Conservation (phyloP, 1,140 invertebrate genomes). For the Aradophagus sp. region DNA sequence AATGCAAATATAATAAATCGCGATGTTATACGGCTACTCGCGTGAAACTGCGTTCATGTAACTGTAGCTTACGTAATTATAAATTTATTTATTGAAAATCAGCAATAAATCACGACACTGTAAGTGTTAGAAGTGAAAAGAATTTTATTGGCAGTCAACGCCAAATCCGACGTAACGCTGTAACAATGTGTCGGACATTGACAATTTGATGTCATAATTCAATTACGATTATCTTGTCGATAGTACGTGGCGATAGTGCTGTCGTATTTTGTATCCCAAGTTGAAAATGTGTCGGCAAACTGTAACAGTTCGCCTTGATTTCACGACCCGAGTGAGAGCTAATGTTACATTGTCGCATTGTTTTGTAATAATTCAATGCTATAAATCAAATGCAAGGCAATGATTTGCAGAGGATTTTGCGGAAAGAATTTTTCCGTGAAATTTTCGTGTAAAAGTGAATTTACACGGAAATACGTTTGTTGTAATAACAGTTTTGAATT, state of each 20-base stretch:
- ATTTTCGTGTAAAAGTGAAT: too few relatives aligned
- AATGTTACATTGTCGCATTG: slow-evolving; percentile 2
- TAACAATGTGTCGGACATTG: slow-evolving; percentile 8
- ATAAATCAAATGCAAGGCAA: slow-evolving; percentile 1
- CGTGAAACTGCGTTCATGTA: neutral
- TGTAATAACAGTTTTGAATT: too few relatives aligned
- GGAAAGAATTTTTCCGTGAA: too few relatives aligned
- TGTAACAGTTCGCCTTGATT: slow-evolving; percentile 12
- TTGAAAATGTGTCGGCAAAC: too few relatives aligned
- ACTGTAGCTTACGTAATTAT: neutral
- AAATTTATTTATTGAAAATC: neutral
- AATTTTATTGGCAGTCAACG: slow-evolving; percentile 14
- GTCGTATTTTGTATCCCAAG: slow-evolving; percentile 9
- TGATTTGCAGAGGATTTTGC: too few relatives aligned
- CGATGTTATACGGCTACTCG: too few relatives aligned
- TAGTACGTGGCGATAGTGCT: slow-evolving; percentile 18
- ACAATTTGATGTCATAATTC: slow-evolving; percentile 34
- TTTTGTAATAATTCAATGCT: neutral
- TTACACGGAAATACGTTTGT: too few relatives aligned
- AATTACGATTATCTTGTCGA: slow-evolving; percentile 15
- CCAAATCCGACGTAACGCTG: slow-evolving; percentile 16
- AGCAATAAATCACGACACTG: too few relatives aligned
- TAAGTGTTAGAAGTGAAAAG: too few relatives aligned
- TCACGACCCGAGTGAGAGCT: neutral
- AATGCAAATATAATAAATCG: too few relatives aligned